Percentiles rank a stretch among this genome's conserved stretches.
Conservation (phyloP, 2,113 vertebrate species). For the Chlorocebus sabaeus region DNA sequence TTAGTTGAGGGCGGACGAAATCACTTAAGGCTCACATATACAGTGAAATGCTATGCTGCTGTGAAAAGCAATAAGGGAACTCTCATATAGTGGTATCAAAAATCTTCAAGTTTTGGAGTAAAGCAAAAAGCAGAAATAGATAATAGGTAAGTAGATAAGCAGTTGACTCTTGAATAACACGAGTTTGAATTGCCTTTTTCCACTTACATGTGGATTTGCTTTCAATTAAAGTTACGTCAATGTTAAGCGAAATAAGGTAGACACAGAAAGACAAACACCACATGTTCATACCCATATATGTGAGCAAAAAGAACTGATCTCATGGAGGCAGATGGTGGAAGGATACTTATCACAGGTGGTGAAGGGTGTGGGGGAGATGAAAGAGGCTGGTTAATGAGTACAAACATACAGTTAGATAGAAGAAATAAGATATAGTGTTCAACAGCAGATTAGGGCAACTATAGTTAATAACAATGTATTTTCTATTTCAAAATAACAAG, state of each 20-base stretch:
- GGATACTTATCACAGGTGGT: neutral
- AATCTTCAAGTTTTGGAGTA: neutral
- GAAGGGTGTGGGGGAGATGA: neutral
- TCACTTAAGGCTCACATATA: no score
- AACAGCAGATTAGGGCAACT: neutral
- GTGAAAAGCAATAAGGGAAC: neutral
- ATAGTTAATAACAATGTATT: neutral
- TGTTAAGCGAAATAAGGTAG: neutral
- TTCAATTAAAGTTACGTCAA: neutral
- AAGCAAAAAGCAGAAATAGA: neutral
- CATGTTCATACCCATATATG: neutral
- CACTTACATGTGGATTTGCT: neutral
- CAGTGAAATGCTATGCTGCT: no score
- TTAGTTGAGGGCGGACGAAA: neutral
- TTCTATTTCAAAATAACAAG: neutral
- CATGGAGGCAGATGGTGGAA: neutral
- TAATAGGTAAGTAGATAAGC: neutral
- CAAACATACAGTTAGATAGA: neutral
- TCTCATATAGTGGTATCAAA: no score
- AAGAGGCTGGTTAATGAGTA: neutral
- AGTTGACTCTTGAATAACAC: neutral
- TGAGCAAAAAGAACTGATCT: neutral
- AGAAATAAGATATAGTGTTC: neutral
- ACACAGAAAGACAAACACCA: neutral
- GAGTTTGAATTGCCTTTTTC: neutral